Conservation (phyloP, 2,113 vertebrate species). For the Pelecanoides urinatrix region DNA sequence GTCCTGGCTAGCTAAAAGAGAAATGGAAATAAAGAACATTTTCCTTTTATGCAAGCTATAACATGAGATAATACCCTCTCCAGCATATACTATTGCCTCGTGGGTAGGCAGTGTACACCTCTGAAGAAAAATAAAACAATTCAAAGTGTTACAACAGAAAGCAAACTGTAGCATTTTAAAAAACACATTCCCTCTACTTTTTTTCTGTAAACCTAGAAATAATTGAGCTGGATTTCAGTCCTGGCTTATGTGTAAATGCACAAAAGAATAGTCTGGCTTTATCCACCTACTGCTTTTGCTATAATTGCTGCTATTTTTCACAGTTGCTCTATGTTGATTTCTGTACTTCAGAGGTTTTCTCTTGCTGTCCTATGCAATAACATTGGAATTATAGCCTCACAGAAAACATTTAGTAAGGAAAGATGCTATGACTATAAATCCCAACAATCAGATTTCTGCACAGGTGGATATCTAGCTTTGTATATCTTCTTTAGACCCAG, state of each 20-base stretch:
- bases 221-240: background rate
- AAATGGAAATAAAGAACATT: background rate
- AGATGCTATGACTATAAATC: background rate
- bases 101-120: background rate
- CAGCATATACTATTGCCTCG: fast-evolving
- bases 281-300: background rate
- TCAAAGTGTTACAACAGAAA: background rate
- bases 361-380: background rate
- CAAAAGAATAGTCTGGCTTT: background rate
- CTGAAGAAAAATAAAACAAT: background rate
- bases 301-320: background rate
- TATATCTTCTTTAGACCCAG: background rate
- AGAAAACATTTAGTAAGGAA: background rate
- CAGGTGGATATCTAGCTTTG: background rate
- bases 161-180: background rate
- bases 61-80: background rate
- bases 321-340: background rate
- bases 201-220: background rate
- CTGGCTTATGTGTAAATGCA: background rate
- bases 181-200: background rate
- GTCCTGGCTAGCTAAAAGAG: background rate
- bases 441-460: background rate
- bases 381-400: background rate
- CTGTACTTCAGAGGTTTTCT: background rate
- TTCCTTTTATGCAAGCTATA: background rate